Evolutionary conservation across 2,797 vertebrate genomes (phyloP).

Genomic region (Enteromius thamalakanensis): DNA sequence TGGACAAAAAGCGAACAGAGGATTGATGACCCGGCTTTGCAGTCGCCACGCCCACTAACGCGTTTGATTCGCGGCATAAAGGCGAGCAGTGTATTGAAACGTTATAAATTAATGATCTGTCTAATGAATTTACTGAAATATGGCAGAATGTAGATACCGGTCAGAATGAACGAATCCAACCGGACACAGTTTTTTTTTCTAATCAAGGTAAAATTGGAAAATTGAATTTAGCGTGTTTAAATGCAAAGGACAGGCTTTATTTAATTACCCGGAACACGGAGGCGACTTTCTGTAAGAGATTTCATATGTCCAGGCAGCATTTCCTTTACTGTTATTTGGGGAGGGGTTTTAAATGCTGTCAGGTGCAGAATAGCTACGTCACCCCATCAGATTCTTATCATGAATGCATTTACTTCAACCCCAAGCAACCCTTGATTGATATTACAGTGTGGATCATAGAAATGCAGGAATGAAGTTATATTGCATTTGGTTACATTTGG

Average conservation of each 20-base stretch:
- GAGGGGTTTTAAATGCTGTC: constrained; percentile 52
- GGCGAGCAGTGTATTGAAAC: constrained; percentile 53
- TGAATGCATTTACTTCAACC: constrained; percentile 11
- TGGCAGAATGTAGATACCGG: background rate
- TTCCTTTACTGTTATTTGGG: constrained; percentile 62
- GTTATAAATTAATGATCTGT: constrained; percentile 46
- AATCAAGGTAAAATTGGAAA: constrained; percentile 61
- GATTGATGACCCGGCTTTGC: constrained; percentile 60
- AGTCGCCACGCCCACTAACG: constrained; percentile 49
- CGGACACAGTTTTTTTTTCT: constrained; percentile 34
- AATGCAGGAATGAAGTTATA: background rate
- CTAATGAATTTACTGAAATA: constrained; percentile 56
- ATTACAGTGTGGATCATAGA: background rate
- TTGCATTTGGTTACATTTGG: background rate
- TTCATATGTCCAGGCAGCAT: constrained; percentile 56
- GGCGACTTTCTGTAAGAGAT: constrained; percentile 54
- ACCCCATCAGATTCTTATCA: constrained; percentile 57
- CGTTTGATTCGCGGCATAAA: constrained; percentile 55
- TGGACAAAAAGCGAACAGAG: constrained; percentile 68
- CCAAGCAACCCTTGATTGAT: constrained; percentile 11
- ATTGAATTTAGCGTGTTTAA: constrained; percentile 60
- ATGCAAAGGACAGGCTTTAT: constrained; percentile 53
- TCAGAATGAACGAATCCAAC: constrained; percentile 16
- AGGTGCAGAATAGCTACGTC: constrained; percentile 44
- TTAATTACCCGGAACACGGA: constrained; percentile 62